These are phyloP conservation scores for Hydropotes inermis DNA, from an alignment of 2,113 vertebrate species.

Conservation along the genomic window DNA sequence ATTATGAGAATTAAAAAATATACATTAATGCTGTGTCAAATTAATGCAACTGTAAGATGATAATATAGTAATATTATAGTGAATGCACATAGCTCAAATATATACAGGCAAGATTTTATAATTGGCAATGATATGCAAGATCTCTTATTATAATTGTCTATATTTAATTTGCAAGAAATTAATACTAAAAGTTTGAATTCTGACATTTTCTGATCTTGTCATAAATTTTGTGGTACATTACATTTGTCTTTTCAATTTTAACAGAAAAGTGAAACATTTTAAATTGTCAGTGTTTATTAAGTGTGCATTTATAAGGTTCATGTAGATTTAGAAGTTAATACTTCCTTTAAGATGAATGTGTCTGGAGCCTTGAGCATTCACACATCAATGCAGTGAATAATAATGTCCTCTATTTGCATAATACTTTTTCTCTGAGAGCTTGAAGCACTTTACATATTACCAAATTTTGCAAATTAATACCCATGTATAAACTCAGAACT, in stretches of 20 bases:
- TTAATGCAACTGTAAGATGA: conserved; percentile 17
- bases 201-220: not conserved
- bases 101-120: not conserved
- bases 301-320: not conserved
- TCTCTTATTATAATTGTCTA: not conserved
- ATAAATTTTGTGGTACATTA: not conserved
- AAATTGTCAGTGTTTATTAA: conserved; percentile 14
- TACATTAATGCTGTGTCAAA: not conserved
- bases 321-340: conserved; percentile 47
- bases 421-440: conserved; percentile 17
- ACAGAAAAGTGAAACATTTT: conserved; percentile 3
- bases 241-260: conserved; percentile 42
- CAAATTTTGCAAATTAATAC: conserved; percentile 27
- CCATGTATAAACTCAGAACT: not conserved
- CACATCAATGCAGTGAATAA: conserved; percentile 7
- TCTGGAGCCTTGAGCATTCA: conserved; percentile 3
- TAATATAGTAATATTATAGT: not conserved
- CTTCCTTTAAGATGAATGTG: conserved; percentile 14
- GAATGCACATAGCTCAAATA: not conserved
- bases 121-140: not conserved
- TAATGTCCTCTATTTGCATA: conserved; percentile 48
- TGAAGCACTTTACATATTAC: conserved; percentile 15
- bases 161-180: not conserved
- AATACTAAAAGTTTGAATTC: conserved; percentile 6
- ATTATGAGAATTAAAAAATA: not conserved